phyloP scores from a whole-genome alignment of 2,797 vertebrate species.

The Tympanoctomys barrerae region DNA sequence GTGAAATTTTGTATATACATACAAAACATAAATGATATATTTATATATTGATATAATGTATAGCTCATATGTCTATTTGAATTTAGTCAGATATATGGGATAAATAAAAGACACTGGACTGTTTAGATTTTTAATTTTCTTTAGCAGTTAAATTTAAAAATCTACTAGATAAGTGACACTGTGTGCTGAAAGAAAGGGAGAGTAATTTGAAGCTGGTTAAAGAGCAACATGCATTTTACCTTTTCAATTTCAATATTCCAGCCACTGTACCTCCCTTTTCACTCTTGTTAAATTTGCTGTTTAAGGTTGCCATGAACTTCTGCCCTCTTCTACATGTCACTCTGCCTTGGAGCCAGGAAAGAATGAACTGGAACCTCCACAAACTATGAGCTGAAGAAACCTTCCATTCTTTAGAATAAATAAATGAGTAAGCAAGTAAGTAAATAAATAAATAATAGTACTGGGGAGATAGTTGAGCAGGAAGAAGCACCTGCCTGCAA shows the following conservation, averaged over 20 bases:
- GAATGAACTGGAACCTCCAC: too few relatives aligned
- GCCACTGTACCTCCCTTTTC: too few relatives aligned
- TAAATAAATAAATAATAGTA: too few relatives aligned
- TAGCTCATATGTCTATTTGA: neutral
- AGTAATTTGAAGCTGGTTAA: neutral
- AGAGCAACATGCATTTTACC: neutral
- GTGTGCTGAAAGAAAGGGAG: neutral
- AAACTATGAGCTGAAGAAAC: too few relatives aligned
- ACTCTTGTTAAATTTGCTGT: too few relatives aligned
- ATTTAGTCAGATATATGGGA: neutral
- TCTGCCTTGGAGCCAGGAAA: too few relatives aligned
- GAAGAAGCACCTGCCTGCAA: too few relatives aligned
- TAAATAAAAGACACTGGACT: neutral
- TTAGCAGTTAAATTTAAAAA: neutral
- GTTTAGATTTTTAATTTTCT: neutral
- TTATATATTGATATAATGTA: neutral
- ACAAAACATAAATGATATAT: neutral
- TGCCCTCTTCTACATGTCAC: too few relatives aligned
- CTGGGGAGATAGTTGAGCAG: too few relatives aligned
- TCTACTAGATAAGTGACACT: neutral
- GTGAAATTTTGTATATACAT: neutral
- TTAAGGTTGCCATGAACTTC: too few relatives aligned
- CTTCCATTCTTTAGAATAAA: too few relatives aligned
- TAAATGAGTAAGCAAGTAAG: too few relatives aligned
- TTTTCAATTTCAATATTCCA: neutral